Evolutionary conservation across 1,140 invertebrate genomes (phyloP).

Genomic region (Phocides pigmalion): DNA sequence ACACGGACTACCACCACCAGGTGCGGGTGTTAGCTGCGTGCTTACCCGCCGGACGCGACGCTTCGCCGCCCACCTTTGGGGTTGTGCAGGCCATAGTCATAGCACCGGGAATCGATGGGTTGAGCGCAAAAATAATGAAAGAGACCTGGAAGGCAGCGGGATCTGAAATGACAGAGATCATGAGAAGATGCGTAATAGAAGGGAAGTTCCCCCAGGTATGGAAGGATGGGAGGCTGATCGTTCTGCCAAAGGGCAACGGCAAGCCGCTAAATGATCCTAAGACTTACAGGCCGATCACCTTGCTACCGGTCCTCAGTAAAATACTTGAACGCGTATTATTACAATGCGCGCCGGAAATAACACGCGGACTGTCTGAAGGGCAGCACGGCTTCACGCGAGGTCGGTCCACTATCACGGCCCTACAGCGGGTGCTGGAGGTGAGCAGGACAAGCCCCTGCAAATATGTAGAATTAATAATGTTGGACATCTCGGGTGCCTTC

Average conservation of each 20-base stretch:
- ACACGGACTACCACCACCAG: not conserved
- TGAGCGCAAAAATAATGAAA: constrained; percentile 16
- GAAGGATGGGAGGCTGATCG: constrained; percentile 60
- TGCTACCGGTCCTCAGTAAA: constrained; percentile 68
- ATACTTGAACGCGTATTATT: constrained; percentile 61
- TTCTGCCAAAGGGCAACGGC: constrained; percentile 57
- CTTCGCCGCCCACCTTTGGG: not conserved
- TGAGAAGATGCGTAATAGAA: constrained; percentile 42
- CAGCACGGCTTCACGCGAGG: constrained; percentile 61
- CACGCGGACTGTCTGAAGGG: constrained; percentile 29
- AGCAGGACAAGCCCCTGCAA: constrained; percentile 12
- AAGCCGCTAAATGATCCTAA: constrained; percentile 54
- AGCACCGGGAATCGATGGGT: constrained; percentile 24
- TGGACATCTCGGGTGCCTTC: constrained; percentile 79
- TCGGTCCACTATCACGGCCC: constrained; percentile 67
- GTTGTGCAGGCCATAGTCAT: constrained; percentile 20
- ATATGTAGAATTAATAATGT: constrained; percentile 53
- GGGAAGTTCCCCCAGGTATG: constrained; percentile 59
- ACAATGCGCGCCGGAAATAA: constrained; percentile 37
- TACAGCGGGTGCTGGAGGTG: constrained; percentile 35
- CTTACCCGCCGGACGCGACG: constrained; percentile 10
- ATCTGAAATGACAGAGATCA: constrained; percentile 1
- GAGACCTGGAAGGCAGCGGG: constrained; percentile 11
- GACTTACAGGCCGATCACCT: constrained; percentile 69
- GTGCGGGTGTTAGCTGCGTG: constrained; percentile 18